phyloP scores from a whole-genome alignment of 2,797 vertebrate species.

The Microhierax caerulescens region DNA sequence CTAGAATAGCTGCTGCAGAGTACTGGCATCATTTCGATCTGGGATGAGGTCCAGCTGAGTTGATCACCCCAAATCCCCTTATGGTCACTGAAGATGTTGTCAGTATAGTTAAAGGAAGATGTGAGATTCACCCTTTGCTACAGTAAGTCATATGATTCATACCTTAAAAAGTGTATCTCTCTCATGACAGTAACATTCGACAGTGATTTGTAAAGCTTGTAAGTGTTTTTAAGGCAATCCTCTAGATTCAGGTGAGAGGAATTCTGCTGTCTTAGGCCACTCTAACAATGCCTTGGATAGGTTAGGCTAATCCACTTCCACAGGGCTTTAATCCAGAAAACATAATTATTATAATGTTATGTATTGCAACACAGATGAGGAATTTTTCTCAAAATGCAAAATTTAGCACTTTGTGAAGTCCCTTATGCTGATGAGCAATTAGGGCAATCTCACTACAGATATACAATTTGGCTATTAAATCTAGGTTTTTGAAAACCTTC shows the following conservation, averaged over 20 bases:
- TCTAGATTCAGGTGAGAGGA: not conserved
- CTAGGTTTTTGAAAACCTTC: not conserved
- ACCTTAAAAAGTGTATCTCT: not conserved
- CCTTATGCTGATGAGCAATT: not conserved
- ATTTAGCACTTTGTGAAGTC: not conserved
- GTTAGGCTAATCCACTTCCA: not conserved
- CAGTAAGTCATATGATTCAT: not conserved
- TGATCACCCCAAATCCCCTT: not conserved
- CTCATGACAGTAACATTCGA: fast-evolving
- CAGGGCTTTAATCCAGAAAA: not conserved
- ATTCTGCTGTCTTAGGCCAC: not conserved
- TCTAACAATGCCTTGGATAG: not conserved
- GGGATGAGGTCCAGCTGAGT: not conserved
- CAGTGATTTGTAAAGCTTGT: not conserved
- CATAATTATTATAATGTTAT: fast-evolving
- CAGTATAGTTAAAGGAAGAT: not conserved
- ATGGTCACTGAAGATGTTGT: not conserved
- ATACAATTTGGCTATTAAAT: not conserved
- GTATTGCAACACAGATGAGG: not conserved
- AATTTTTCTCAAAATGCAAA: not conserved
- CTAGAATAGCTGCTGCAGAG: not conserved
- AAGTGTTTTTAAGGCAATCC: not conserved
- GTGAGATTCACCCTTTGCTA: not conserved
- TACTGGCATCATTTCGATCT: not conserved
- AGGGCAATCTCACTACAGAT: not conserved